phyloP scores from a whole-genome alignment of 2,797 vertebrate genomes.

The Bucorvus abyssinicus region DNA sequence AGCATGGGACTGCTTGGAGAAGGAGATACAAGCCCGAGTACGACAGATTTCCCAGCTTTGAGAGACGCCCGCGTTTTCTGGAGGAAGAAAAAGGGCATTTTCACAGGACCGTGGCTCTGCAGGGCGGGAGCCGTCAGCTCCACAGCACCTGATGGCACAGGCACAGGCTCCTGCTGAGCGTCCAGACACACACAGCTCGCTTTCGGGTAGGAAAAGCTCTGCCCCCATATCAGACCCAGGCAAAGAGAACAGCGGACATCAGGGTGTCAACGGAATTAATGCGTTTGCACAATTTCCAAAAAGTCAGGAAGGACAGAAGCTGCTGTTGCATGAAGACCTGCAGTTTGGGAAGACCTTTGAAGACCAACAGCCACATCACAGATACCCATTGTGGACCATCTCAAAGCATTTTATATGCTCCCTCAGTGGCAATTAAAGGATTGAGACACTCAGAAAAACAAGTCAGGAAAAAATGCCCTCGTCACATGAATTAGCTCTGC shows the following conservation, averaged over 20 bases:
- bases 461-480: neutral
- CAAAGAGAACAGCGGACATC: neutral
- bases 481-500: neutral
- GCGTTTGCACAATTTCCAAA: neutral
- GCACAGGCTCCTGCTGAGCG: neutral
- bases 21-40: neutral
- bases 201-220: neutral
- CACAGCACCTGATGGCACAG: fast-evolving
- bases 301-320: neutral
- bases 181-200: neutral
- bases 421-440: neutral
- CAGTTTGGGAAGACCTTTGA: neutral
- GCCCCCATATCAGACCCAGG: too few relatives aligned
- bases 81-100: neutral
- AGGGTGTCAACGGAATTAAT: neutral
- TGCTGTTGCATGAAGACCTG: neutral
- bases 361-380: neutral
- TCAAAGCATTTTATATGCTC: neutral
- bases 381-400: too few relatives aligned
- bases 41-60: neutral
- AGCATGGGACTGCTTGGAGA: too few relatives aligned
- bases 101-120: neutral
- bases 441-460: neutral
- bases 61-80: neutral
- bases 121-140: neutral